These are phyloP conservation scores for Thumatha senex DNA, from an alignment of 2,888 invertebrate genomes.

Conservation along the genomic window DNA sequence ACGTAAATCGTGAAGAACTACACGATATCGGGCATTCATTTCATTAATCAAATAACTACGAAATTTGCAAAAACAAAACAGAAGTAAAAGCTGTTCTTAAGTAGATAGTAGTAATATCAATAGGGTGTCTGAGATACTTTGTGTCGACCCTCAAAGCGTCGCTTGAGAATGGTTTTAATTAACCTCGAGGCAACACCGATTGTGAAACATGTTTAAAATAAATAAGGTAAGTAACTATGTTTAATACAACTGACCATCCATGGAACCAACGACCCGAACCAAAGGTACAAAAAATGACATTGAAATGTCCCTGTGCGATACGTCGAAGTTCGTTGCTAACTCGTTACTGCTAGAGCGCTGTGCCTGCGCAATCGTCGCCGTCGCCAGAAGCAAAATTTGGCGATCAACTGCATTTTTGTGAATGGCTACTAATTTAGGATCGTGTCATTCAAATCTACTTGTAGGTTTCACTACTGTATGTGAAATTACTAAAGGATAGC, in stretches of 20 bases:
- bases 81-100: background rate
- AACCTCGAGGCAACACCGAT: background rate
- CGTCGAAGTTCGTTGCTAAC: constrained; percentile 63
- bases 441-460: constrained; percentile 4
- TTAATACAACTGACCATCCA: constrained; percentile 11
- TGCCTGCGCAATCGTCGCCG: constrained; percentile 51
- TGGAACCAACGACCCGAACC: constrained; percentile 5
- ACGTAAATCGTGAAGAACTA: too few species aligned
- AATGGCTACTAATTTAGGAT: constrained; percentile 16
- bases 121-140: too few species aligned
- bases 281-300: constrained; percentile 57
- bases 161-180: background rate
- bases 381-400: constrained; percentile 43
- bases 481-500: background rate
- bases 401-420: constrained; percentile 17
- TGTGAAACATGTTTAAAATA: background rate
- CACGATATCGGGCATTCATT: too few species aligned
- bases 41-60: background rate
- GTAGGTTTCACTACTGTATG: too few species aligned
- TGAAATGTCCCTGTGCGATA: constrained; percentile 58
- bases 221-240: constrained; percentile 8
- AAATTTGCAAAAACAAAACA: background rate
- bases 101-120: too few species aligned
- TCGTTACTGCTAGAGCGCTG: constrained; percentile 39
- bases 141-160: too few species aligned